phyloP scores from a whole-genome alignment of 2,888 invertebrate species.

The Corythucha ciliata region DNA sequence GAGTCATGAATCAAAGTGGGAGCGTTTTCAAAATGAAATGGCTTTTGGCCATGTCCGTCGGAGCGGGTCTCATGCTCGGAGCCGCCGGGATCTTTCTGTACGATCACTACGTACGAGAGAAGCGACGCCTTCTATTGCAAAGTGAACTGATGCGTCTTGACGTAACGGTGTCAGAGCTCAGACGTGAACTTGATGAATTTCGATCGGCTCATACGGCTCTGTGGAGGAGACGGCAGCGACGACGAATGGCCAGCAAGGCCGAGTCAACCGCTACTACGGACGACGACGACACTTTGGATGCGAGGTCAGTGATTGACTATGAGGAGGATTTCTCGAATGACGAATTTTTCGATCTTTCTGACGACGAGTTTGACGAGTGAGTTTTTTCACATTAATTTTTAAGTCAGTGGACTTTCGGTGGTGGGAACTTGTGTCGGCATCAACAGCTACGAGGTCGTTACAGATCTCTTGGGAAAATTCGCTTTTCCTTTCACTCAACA shows the following conservation, averaged over 20 bases:
- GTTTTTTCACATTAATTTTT: conserved; percentile 7
- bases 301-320: conserved; percentile 29
- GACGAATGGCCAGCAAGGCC: background rate
- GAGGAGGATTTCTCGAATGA: no score
- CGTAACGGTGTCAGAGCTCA: conserved; percentile 34
- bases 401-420: no score
- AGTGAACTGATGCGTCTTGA: conserved; percentile 35
- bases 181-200: conserved; percentile 34
- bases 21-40: conserved; percentile 31
- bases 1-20: no score
- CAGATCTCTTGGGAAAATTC: no score
- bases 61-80: conserved; percentile 37
- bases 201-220: conserved; percentile 28
- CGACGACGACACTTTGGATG: conserved; percentile 13
- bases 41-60: conserved; percentile 35
- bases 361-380: conserved; percentile 26
- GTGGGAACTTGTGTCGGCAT: no score
- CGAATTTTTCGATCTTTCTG: conserved; percentile 36
- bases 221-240: background rate
- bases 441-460: no score
- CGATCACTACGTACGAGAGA: conserved; percentile 36
- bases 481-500: no score
- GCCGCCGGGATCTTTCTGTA: conserved; percentile 38
- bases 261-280: no score
- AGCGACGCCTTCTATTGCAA: conserved; percentile 34